Base-by-base conservation (phyloP, 1,140 invertebrate genomes). In the Mycetomoellerius zeteki region DNA sequence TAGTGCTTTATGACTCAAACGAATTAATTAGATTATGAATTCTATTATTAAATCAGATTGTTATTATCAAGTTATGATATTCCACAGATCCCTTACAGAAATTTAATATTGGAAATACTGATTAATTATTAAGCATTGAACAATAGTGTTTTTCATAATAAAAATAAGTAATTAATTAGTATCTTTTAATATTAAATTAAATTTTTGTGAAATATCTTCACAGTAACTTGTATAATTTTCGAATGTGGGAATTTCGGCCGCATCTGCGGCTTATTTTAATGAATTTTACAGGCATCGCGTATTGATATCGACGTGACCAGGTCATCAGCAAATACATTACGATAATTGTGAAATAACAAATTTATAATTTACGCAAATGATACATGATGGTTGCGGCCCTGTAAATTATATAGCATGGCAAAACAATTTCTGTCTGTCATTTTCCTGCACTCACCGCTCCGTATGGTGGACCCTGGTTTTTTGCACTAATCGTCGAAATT, bases 271-370 rank as follows among this genome's bases (percentile, higher is more conserved):
- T 43, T 19, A 54, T 60, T 73, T 82, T 21, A n/a, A 58, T 14
- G 33, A 19, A 72, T 47, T 52, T 19, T 4, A 10, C 19, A 47
- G 54, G 24, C 16, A 4, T 58, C 50, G 10, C 78, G 3, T 84
- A 84, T 82, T 65, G 67, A 30, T 60, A 52, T 37, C 58, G 65
- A 19, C 14, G 52, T 33, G 43, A 73, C 47, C 87, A 72, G 90
- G 86, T 92, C 90, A 92, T 91, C 89, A 89, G 90, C 93, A 94
- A 94, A 94, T 94, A 92, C 93, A 94, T 94, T 93, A 93, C 92
- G 91, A 94, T 94, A 93, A 94, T 94, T 94, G 93, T 94, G 92
- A 94, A 93, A 94, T 94, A 94, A 94, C 94, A 94, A 94, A 94
- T 94, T 94, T 94, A 94, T 93, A 94, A 94, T 94, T 94, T 92